Base-by-base conservation (phyloP, 2,888 invertebrate genomes). In the Oscheius onirici region DNA sequence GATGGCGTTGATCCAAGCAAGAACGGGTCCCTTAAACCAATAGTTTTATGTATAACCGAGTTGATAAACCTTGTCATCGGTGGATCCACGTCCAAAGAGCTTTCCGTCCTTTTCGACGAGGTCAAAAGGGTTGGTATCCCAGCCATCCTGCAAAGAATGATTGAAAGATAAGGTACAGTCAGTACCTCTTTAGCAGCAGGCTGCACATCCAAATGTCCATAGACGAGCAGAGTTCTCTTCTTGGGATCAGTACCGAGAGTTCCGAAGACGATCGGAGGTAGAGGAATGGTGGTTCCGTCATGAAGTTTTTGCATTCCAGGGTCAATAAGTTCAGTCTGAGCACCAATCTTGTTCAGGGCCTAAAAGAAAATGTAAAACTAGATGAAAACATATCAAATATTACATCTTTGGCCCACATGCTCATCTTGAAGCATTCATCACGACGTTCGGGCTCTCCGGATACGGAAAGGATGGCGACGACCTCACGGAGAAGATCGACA, bases 141-240 rank as follows among this genome's bases (percentile, higher is more conserved):
- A 97, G 0, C 97, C 97, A 90, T 83, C 83, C 76, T 75, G 28
- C n/a, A 70, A 46, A 34, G 5, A 20, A 8, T 15, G 49, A 26
- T 26, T 2, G 15, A 41, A 66, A 54, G 3, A 57, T 2, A 43
- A 28, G 41, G 15, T 17, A 44, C 24, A 63, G 13, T 15, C 20
- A 41, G n/a, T 13, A 57, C 69, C 69, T 69, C 90, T 87, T 92
- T 92, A 40, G 92, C 88, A 0, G 97, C 99, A 11, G 97, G 97
- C 88, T 97, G 97, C 0, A 99, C 99, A 90, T 99, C 99, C 86
- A 99, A 91, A 90, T 99, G 99, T 0, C 97, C 97, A 89, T 99
- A 99, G 71, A 99, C 91, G 71, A 94, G 92, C 52, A 99, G 92
- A 6, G 97, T 99, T 87, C 94, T 95, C 90, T 97, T 97, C 52